Base-by-base conservation (phyloP, 2,888 invertebrate genomes). In the Cyclophora punctaria region DNA sequence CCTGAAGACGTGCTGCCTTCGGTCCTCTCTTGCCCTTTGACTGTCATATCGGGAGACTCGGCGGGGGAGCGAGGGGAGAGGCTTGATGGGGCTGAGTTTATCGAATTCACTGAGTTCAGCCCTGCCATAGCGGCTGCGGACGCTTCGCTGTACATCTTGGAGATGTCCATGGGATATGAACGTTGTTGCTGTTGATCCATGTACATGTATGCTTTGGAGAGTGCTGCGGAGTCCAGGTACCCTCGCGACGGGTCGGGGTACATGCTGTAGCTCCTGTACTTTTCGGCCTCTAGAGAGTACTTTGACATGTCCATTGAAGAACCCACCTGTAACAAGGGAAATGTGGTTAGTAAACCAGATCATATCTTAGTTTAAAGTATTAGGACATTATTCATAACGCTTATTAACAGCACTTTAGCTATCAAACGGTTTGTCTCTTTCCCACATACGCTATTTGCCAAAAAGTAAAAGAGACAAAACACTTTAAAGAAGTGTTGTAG, bases 221-320 rank as follows among this genome's bases (percentile, higher is more conserved):
- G 80, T 4, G 93, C 93, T 2, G 93, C 93, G 0, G 93, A 92
- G 74, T 94, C 94, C 48, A 93, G 83, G 72, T 94, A 94, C 49
- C 91, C 91, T 2, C 93, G 88, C 34, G 93, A 93, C 0, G 93
- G 92, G 62, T 93, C 93, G 0, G 92, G 91, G 69, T 94, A 94
- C 93, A 93, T 93, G 53, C 93, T 92, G 81, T 94, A 94, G 34
- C 92, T 91, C 49, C 94, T 90, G 76, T 94, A 94, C 66, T 94
- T 94, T 65, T 94, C 94, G 0, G 93, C 92, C 61, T 94, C 94
- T 84, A 94, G 91, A 5, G 93, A 92, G 73, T 94, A 94, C 70
- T 94, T 94, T 0, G 89, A 86, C 93, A 94, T 93, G 70, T 94
- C 94, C 93, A 94, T 93, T 57, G 93, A 90, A 47, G 92, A 92